Conservation (phyloP, 2,797 vertebrate species). For the Yasuhikotakia modesta region DNA sequence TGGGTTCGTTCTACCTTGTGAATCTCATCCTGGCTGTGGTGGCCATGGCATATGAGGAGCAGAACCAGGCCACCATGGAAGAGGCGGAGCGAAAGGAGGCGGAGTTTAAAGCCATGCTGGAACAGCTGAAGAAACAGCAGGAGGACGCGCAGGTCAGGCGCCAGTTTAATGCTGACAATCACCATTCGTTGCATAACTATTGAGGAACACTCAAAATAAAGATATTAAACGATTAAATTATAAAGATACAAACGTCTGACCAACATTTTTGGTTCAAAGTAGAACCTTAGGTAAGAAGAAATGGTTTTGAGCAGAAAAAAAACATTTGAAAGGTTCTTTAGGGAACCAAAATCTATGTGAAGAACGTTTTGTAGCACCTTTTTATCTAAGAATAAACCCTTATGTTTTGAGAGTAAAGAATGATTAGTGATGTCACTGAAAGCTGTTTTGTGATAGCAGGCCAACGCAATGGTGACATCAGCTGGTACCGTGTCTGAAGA, state of each 20-base stretch:
- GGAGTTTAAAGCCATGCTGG: conserved; percentile 96
- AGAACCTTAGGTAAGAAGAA: too few species aligned
- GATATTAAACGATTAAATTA: too few species aligned
- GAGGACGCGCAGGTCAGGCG: conserved; percentile 88
- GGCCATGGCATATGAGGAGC: conserved; percentile 98
- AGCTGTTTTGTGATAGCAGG: conserved; percentile 67
- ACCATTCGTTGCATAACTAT: not conserved
- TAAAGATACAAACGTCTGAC: too few species aligned
- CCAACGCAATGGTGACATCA: conserved; percentile 93
- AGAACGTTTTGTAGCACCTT: too few species aligned
- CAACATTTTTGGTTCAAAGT: too few species aligned
- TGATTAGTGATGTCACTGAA: not conserved
- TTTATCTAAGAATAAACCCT: too few species aligned
- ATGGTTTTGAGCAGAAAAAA: too few species aligned
- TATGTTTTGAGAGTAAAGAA: too few species aligned
- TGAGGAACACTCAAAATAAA: too few species aligned
- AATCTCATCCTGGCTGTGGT: conserved; percentile 98
- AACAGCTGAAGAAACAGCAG: conserved; percentile 93
- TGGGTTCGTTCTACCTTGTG: conserved; percentile 97
- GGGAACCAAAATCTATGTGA: too few species aligned
- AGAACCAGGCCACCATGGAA: conserved; percentile 98
- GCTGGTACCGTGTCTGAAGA: conserved; percentile 97
- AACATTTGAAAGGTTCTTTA: too few species aligned
- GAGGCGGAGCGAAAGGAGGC: conserved; percentile 92
- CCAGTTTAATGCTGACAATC: not conserved